Conservation (phyloP, 2,797 vertebrate genomes). For the Paguma larvata region DNA sequence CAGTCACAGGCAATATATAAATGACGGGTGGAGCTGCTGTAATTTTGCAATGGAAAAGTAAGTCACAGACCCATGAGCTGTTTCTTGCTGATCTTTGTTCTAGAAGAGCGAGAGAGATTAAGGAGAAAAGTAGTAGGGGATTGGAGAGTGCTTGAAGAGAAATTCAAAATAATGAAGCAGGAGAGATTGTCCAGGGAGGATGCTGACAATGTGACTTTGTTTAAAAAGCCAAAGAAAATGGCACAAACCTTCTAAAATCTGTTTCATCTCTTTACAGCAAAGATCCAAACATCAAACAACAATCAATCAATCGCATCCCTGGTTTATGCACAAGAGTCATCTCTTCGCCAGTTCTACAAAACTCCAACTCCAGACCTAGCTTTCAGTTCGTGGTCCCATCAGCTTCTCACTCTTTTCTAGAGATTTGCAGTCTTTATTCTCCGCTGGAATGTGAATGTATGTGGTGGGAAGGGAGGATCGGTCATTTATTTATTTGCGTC, state of each 20-base stretch:
- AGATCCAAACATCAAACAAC: background rate
- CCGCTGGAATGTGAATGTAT: background rate
- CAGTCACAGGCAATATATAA: background rate
- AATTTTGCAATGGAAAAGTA: background rate
- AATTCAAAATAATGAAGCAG: constrained; percentile 32
- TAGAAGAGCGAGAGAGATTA: background rate
- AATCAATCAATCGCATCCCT: background rate
- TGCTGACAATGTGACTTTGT: background rate
- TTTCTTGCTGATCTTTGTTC: background rate
- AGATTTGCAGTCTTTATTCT: background rate
- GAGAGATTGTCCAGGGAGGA: background rate
- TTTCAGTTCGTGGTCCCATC: background rate
- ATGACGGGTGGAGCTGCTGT: background rate
- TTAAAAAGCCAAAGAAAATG: background rate
- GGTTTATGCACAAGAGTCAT: background rate
- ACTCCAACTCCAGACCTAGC: background rate
- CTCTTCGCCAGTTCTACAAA: background rate
- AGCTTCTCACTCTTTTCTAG: background rate
- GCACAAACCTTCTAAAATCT: background rate
- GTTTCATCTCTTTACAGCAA: background rate
- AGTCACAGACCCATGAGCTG: background rate
- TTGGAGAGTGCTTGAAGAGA: background rate
- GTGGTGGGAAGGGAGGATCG: background rate
- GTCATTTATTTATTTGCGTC: background rate
- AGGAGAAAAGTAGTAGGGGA: background rate